These are phyloP conservation scores for Camponotus vicinus DNA, from an alignment of 1,140 invertebrate genomes.

Conservation along the genomic window DNA sequence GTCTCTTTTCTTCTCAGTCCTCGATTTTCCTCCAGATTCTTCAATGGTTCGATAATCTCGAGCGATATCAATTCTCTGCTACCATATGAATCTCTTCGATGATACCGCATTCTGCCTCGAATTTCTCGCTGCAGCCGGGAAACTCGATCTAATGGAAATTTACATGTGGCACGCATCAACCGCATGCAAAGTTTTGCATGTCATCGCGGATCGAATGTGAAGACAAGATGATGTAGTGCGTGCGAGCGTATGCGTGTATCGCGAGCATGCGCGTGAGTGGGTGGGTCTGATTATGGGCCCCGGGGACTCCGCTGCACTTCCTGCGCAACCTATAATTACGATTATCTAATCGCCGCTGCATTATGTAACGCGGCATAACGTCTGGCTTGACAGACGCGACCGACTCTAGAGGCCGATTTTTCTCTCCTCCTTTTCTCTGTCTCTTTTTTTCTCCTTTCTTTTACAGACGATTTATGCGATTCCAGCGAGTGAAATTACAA, in stretches of 20 bases:
- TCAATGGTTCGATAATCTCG: neutral
- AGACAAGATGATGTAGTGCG: neutral
- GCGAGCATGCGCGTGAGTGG: slow-evolving; percentile 44
- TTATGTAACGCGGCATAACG: slow-evolving; percentile 58
- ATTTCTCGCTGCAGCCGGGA: slow-evolving; percentile 4
- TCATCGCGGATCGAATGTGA: slow-evolving; percentile 20
- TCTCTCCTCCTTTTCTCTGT: slow-evolving; percentile 10
- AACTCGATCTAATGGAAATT: slow-evolving; percentile 33
- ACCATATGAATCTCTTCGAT: neutral
- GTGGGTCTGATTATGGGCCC: slow-evolving; percentile 57
- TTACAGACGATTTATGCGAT: neutral
- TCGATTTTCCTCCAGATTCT: neutral
- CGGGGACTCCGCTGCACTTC: slow-evolving; percentile 62
- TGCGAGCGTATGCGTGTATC: neutral
- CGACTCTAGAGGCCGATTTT: slow-evolving; percentile 26
- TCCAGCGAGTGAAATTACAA: neutral
- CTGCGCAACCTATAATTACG: slow-evolving; percentile 66
- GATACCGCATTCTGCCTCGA: neutral
- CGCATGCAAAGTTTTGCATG: slow-evolving; percentile 6
- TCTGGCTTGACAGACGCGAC: slow-evolving; percentile 47
- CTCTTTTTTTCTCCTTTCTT: neutral
- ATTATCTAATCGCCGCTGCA: slow-evolving; percentile 62
- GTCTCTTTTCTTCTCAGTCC: neutral
- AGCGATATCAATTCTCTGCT: neutral
- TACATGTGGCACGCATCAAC: slow-evolving; percentile 3